Percentiles rank a stretch among this genome's conserved stretches.
These are phyloP conservation scores for Engraulis encrasicolus DNA, from an alignment of 2,113 vertebrate species.

Conservation along the genomic window DNA sequence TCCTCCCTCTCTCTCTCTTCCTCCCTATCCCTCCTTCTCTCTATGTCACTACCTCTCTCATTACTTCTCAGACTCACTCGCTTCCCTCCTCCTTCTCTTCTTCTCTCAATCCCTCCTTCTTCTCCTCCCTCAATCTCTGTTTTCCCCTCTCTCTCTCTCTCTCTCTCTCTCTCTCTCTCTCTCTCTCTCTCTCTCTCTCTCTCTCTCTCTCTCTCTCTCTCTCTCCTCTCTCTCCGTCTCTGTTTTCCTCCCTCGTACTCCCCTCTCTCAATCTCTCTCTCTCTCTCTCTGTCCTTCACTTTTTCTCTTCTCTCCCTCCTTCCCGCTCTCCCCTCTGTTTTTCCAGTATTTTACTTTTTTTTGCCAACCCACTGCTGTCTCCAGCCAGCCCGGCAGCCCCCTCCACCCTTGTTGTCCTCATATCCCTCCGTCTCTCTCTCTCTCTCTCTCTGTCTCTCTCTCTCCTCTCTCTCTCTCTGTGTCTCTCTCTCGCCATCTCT, in stretches of 20 bases:
- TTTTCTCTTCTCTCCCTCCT: not conserved
- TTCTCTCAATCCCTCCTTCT: constrained; percentile 28
- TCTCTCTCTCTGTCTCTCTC: not conserved
- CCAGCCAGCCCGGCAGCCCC: not conserved
- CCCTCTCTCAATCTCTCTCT: too few species aligned
- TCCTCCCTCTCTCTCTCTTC: not conserved
- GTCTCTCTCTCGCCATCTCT: not conserved
- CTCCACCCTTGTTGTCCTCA: too few species aligned
- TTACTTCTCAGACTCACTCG: constrained; percentile 46
- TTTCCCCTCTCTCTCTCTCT: not conserved
- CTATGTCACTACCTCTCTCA: constrained; percentile 38
- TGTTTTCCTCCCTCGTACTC: too few species aligned
- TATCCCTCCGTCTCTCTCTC: too few species aligned
- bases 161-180: constrained; percentile 45
- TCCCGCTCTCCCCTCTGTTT: not conserved
- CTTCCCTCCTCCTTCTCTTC: constrained; percentile 37
- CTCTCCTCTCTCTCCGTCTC: constrained; percentile 13
- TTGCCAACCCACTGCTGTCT: constrained; percentile 5
- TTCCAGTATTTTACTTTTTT: constrained; percentile 12
- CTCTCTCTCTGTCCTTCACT: too few species aligned
- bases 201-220: constrained; percentile 43
- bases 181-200: constrained; percentile 38
- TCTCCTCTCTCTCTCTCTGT: not conserved
- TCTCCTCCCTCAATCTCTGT: constrained; percentile 23
- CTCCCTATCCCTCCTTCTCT: constrained; percentile 43